phyloP scores from a whole-genome alignment of 2,888 invertebrate species.

The Apoderus coryli region DNA sequence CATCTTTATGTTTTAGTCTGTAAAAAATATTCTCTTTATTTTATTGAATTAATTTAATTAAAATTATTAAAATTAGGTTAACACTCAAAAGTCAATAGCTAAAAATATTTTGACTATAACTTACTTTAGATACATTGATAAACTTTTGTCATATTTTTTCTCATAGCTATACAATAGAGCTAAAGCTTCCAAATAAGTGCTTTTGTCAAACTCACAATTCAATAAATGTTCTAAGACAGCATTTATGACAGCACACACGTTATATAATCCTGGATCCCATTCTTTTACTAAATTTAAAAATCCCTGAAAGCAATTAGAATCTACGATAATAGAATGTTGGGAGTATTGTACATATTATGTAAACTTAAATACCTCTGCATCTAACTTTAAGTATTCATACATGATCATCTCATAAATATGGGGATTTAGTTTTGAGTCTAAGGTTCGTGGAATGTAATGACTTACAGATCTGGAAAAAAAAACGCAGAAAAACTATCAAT shows the following conservation, averaged over 20 bases:
- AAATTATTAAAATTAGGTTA: too few species aligned
- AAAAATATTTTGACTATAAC: too few species aligned
- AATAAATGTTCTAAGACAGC: constrained; percentile 70
- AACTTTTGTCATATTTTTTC: constrained; percentile 79
- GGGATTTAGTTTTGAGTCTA: constrained; percentile 59
- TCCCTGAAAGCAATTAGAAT: constrained; percentile 35
- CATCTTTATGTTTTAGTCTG: constrained; percentile 74
- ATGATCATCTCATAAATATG: constrained; percentile 90
- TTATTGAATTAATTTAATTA: constrained; percentile 3
- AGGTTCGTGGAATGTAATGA: constrained; percentile 60
- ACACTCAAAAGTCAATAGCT: too few species aligned
- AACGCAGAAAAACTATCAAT: constrained; percentile 13
- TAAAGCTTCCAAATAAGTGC: constrained; percentile 68
- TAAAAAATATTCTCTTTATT: constrained; percentile 13
- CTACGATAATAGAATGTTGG: neutral
- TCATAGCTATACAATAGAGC: constrained; percentile 81
- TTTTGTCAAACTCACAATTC: constrained; percentile 53
- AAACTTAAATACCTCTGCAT: constrained; percentile 40
- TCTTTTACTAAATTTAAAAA: constrained; percentile 75
- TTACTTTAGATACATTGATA: constrained; percentile 78
- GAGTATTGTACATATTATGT: neutral
- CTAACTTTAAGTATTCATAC: constrained; percentile 77
- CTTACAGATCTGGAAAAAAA: constrained; percentile 46
- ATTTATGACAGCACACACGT: constrained; percentile 70
- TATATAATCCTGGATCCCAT: constrained; percentile 77